Conservation (phyloP, 2,113 vertebrate species). For the Morphnarchus princeps region DNA sequence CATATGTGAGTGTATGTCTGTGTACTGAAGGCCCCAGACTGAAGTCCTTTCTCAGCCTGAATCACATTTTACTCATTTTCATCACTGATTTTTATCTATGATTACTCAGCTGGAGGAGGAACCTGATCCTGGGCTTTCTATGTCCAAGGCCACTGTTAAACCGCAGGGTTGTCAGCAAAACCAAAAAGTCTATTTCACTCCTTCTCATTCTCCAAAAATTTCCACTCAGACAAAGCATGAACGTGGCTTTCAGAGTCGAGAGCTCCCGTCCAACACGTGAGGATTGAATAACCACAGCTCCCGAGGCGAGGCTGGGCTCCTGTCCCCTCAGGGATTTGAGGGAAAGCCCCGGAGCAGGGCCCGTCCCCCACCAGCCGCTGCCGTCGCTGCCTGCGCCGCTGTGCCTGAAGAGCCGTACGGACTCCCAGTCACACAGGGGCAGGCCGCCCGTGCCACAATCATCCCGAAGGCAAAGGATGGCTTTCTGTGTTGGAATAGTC, state of each 20-base stretch:
- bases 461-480: background rate
- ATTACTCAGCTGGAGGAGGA: background rate
- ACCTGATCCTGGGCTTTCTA: background rate
- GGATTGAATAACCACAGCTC: background rate
- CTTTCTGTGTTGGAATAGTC: rapidly evolving
- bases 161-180: background rate
- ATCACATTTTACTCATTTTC: background rate
- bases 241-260: background rate
- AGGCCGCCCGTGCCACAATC: rapidly evolving
- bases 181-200: background rate
- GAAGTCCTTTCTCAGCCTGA: background rate
- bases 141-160: background rate
- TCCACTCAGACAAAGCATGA: background rate
- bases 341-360: background rate
- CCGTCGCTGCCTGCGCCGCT: rapidly evolving
- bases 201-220: background rate
- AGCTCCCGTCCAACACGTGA: rapidly evolving
- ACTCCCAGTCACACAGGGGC: background rate
- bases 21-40: background rate
- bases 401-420: background rate
- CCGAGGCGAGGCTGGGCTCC: rapidly evolving
- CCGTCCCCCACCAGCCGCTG: background rate
- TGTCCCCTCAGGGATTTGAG: background rate
- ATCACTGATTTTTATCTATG: background rate
- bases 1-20: background rate